Conservation (phyloP, 2,888 invertebrate species). For the Exephanes ischioxanthus region DNA sequence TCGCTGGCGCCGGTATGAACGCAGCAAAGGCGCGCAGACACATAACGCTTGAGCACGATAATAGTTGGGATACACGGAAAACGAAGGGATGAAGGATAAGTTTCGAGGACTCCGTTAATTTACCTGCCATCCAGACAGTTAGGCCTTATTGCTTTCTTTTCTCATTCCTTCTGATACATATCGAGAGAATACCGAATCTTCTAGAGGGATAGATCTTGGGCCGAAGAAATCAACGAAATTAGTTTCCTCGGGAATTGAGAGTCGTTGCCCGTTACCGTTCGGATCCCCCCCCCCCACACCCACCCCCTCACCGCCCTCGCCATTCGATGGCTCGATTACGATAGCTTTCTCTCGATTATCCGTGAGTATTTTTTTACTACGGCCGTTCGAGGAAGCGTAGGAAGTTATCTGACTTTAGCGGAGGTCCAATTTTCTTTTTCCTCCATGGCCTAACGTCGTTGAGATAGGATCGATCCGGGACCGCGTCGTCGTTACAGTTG, state of each 20-base stretch:
- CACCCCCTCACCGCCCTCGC: background rate
- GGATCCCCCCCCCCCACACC: background rate
- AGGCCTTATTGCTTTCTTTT: constrained; percentile 62
- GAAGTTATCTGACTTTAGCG: constrained; percentile 52
- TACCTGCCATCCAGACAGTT: constrained; percentile 66
- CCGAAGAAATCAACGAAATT: constrained; percentile 69
- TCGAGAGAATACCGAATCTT: constrained; percentile 51
- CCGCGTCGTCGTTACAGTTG: constrained; percentile 49
- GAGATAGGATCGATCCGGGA: constrained; percentile 32
- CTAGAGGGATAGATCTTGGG: constrained; percentile 48
- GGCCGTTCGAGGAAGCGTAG: constrained; percentile 21
- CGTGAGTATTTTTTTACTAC: constrained; percentile 14
- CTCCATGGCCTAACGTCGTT: constrained; percentile 36
- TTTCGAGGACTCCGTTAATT: constrained; percentile 67
- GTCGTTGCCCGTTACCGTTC: constrained; percentile 10
- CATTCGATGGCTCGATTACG: constrained; percentile 64
- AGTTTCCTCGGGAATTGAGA: constrained; percentile 58
- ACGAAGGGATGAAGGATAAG: constrained; percentile 30
- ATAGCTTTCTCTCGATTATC: constrained; percentile 61
- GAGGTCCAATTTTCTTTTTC: constrained; percentile 61
- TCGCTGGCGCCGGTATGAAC: constrained; percentile 5
- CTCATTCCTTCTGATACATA: constrained; percentile 36
- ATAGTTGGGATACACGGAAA: constrained; percentile 25
- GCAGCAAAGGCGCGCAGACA: background rate
- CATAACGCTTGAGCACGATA: constrained; percentile 7